phyloP scores from a whole-genome alignment of 2,797 vertebrate genomes.

The Florisuga fusca region DNA sequence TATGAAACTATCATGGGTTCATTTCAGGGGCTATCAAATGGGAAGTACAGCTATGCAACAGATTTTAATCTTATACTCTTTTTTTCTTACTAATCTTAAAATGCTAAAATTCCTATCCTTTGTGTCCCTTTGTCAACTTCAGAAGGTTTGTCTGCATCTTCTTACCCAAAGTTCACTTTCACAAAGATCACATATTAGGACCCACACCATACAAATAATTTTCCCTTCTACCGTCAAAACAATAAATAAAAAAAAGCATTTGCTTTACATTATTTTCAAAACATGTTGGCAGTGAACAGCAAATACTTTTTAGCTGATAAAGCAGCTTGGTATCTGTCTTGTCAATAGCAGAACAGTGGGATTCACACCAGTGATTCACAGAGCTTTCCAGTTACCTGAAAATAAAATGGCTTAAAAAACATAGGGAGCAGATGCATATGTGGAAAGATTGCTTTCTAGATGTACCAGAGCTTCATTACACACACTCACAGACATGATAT shows the following conservation, averaged over 20 bases:
- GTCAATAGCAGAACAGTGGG: not conserved
- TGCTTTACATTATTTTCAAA: not conserved
- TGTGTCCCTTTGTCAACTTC: not conserved
- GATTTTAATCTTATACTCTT: not conserved
- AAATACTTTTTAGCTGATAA: not conserved
- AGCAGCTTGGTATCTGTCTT: not conserved
- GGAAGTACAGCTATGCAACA: not conserved
- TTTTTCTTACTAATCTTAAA: not conserved
- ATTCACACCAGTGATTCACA: not conserved
- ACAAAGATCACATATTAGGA: not conserved
- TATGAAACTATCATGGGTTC: not conserved
- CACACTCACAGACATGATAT: not conserved
- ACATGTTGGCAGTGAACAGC: not conserved
- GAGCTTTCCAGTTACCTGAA: not conserved
- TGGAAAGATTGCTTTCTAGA: not conserved
- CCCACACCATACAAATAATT: fast-evolving
- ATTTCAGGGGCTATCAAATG: not conserved
- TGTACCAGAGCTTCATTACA: not conserved
- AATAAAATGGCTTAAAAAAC: not conserved
- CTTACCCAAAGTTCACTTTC: not conserved
- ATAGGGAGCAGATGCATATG: not conserved
- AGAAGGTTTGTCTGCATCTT: not conserved
- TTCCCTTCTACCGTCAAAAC: not conserved
- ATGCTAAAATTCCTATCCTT: not conserved
- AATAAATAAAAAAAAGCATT: not conserved